Evolutionary conservation across 2,797 vertebrate species (phyloP), one percentile per base, ranked within the genome.

Genomic region (Coilia nasus): DNA sequence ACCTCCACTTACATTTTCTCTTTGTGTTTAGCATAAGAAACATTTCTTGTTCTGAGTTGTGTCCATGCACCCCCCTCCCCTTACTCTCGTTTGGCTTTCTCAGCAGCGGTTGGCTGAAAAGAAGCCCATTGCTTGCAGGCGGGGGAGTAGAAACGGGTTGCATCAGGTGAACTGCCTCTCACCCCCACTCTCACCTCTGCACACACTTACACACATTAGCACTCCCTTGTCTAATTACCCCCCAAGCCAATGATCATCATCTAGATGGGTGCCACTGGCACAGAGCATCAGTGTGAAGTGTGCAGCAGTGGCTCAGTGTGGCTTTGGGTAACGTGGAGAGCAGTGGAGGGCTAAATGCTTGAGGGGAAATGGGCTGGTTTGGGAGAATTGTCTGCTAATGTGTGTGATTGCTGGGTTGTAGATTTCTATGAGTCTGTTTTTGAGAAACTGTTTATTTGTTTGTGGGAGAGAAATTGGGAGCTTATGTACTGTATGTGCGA

Each of bases 81-180:
- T 88, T 86, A 89, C 84, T 44, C 87, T 83, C 56, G 84, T 89
- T 84, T 89, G 86, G 86, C 89, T 86, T 81, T 89, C 85, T 88
- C 87, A 86, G 84, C 88, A 89, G 88, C 83, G 75, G 80, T 57
- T 87, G 86, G 35, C 71, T 78, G 31, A 78, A 89, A 87, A 90
- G 89, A 90, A 86, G 88, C 90, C 89, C 87, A 90, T 86, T 89
- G 91, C 87, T 90, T 91, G 88, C 89, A 86, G 87, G 86, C 87
- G 88, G 86, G 88, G 87, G 89, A 85, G 82, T 85, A 90, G 89
- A 90, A 90, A 90, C 89, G 90, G 90, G 89, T 81, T 82, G 2
- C 25, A 21, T 28, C 82, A 50, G 44, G 54, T 75, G 90, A 88
- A 86, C 88, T 81, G 84, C 81, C 83, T 82, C 82, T 87, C 47